A percentile compares a stretch with the other conserved stretches of the same genome.
These are phyloP conservation scores for Isotomurus palustris DNA, from an alignment of 2,888 invertebrate species.

Conservation along the genomic window DNA sequence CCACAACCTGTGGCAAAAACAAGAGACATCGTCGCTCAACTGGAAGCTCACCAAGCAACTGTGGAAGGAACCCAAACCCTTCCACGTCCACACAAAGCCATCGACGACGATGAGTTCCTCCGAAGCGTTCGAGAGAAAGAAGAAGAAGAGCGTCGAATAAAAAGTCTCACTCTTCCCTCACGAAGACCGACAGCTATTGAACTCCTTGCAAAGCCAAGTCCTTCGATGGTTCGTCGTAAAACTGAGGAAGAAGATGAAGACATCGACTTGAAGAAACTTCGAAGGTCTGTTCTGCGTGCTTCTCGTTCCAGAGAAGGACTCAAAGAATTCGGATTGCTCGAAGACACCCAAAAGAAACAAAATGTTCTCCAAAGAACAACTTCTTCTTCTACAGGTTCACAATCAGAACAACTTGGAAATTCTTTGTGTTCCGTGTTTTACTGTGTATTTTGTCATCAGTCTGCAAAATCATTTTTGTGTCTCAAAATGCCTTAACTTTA, in stretches of 20 bases:
- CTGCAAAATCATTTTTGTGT: no score
- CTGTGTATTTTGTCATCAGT: no score
- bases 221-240: neutral
- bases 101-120: neutral
- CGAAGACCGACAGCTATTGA: conserved; percentile 31
- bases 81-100: conserved; percentile 1
- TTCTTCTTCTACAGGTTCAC: neutral
- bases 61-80: conserved; percentile 7
- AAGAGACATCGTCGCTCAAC: neutral
- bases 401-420: neutral
- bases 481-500: neutral
- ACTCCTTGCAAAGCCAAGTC: conserved; percentile 20
- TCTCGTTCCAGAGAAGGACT: conserved; percentile 29
- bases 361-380: no score
- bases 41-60: conserved; percentile 5
- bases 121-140: neutral
- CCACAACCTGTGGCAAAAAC: neutral
- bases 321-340: neutral
- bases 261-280: conserved; percentile 21
- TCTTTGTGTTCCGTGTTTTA: neutral
- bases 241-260: conserved; percentile 19
- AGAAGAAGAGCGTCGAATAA: conserved; percentile 8
- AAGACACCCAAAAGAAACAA: neutral
- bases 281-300: conserved; percentile 27
- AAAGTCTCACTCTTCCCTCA: neutral